Percentiles rank a stretch among this genome's conserved stretches.
phyloP scores from a whole-genome alignment of 2,797 vertebrate species.

The Hoplostethus atlanticus region DNA sequence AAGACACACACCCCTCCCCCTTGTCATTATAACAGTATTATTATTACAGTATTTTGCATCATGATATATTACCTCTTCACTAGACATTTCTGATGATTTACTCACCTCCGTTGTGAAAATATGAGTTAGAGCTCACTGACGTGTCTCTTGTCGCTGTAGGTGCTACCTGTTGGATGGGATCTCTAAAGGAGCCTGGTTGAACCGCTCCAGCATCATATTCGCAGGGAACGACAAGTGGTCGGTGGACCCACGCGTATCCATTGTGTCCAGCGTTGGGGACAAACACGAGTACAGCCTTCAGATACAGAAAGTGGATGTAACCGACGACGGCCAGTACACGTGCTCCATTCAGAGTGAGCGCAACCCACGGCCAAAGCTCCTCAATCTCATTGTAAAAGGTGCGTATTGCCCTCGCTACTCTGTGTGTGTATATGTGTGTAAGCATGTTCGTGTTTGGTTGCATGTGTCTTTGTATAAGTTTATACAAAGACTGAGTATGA shows the following conservation, averaged over 20 bases:
- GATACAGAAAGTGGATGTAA: slow-evolving; percentile 97
- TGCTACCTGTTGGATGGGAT: slow-evolving; percentile 97
- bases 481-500: too few species aligned
- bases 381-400: slow-evolving; percentile 98
- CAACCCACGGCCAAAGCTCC: slow-evolving; percentile 92
- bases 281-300: slow-evolving; percentile 98
- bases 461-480: background rate
- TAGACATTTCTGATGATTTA: too few species aligned
- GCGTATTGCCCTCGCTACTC: slow-evolving; percentile 42
- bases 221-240: slow-evolving; percentile 98
- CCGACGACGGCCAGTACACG: slow-evolving; percentile 95
- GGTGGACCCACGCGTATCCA: slow-evolving; percentile 96
- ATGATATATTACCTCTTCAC: too few species aligned
- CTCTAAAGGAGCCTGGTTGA: slow-evolving; percentile 99
- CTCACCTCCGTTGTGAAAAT: too few species aligned
- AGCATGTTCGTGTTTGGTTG: too few species aligned
- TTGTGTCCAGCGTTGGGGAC: slow-evolving; percentile 89
- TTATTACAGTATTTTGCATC: too few species aligned
- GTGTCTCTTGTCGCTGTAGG: slow-evolving; percentile 77
- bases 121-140: slow-evolving; percentile 9
- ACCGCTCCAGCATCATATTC: slow-evolving; percentile 98
- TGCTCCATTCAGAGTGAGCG: slow-evolving; percentile 97
- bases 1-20: too few species aligned
- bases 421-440: too few species aligned
- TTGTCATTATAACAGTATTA: too few species aligned